These are phyloP conservation scores for Oxystoma pomonae DNA, from an alignment of 2,888 invertebrate genomes.

Conservation along the genomic window DNA sequence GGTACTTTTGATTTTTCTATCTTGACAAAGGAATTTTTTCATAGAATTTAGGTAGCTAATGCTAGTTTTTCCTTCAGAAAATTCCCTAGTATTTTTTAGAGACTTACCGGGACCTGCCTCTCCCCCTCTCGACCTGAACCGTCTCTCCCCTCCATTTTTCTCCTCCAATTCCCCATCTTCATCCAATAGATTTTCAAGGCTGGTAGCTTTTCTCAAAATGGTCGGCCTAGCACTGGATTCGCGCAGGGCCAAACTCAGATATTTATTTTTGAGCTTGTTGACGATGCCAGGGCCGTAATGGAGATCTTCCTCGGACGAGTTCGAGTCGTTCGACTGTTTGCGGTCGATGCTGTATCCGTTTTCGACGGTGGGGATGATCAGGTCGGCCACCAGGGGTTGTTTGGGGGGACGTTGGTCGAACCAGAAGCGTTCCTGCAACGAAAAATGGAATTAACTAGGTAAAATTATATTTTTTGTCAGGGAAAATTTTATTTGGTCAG, in stretches of 20 bases:
- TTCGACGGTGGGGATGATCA: slow-evolving; percentile 25
- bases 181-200: slow-evolving; percentile 80
- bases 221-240: slow-evolving; percentile 59
- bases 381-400: slow-evolving; percentile 9
- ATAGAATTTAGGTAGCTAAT: too few relatives aligned
- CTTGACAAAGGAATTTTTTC: too few relatives aligned
- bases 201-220: slow-evolving; percentile 73
- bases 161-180: slow-evolving; percentile 47
- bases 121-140: slow-evolving; percentile 18
- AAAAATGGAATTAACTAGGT: slow-evolving; percentile 4
- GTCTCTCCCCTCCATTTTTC: slow-evolving; percentile 18
- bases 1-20: too few relatives aligned
- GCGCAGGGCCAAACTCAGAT: slow-evolving; percentile 79
- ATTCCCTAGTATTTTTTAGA: too few relatives aligned
- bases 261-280: slow-evolving; percentile 80
- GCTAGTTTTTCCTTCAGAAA: too few relatives aligned
- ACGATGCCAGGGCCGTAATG: slow-evolving; percentile 91
- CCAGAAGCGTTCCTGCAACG: slow-evolving; percentile 24
- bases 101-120: slow-evolving; percentile 12
- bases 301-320: slow-evolving; percentile 60
- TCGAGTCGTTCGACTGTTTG: slow-evolving; percentile 19
- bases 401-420: slow-evolving; percentile 18
- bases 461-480: too few relatives aligned
- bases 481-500: too few relatives aligned
- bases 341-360: slow-evolving; percentile 18